Conservation (phyloP, 2,113 vertebrate genomes). For the Vidua macroura region DNA sequence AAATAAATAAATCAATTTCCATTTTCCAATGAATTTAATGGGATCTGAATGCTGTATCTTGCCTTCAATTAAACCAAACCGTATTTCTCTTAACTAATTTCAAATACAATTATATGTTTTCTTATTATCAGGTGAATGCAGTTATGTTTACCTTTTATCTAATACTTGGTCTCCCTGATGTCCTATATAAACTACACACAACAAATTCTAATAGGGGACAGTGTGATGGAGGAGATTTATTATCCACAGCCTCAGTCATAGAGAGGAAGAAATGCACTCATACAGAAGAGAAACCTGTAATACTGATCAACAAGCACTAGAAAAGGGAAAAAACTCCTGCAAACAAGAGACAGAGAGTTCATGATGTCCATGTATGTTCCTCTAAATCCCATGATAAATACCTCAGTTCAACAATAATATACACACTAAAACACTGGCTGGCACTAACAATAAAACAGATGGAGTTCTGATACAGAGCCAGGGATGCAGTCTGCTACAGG, state of each 20-base stretch:
- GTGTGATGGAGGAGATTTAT: background rate
- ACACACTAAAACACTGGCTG: background rate
- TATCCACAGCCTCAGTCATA: background rate
- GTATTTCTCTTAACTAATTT: slow-evolving; percentile 29
- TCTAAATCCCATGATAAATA: background rate
- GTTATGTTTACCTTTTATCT: background rate
- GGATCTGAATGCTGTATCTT: background rate
- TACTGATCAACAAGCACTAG: background rate
- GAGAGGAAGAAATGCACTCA: too few relatives aligned
- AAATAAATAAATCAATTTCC: slow-evolving; percentile 26
- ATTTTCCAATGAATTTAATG: background rate
- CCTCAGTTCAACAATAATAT: background rate
- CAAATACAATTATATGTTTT: slow-evolving; percentile 2
- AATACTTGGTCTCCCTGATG: background rate
- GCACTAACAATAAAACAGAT: background rate
- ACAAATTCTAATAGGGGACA: background rate
- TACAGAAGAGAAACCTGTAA: background rate
- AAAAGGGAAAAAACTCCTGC: background rate
- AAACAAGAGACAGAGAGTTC: background rate
- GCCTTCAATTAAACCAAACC: background rate
- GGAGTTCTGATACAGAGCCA: background rate
- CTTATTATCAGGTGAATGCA: background rate
- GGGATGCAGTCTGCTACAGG: background rate
- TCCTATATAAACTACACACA: background rate
- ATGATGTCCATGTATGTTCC: background rate